Base-by-base conservation (phyloP, 1,140 invertebrate genomes). In the Phenacoccus solenopsis region DNA sequence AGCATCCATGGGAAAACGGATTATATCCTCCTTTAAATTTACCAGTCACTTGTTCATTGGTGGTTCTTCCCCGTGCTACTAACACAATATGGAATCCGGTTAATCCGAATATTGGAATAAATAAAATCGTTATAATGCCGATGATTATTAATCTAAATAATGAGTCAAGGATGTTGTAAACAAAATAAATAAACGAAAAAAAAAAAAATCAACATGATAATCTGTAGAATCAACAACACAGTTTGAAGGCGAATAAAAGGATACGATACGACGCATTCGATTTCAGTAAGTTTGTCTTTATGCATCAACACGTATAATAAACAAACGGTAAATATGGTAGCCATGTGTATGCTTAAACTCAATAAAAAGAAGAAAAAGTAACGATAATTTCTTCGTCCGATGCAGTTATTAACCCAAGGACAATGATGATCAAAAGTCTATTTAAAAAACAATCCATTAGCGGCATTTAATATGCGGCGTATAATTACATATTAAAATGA, bases 361-460 rank as follows among this genome's bases (percentile, higher is more conserved):
- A 98, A 85, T 28, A 99, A 87, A 81, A 99, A 99, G 82, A 98
- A 93, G 82, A 98, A 97, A 83, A 98, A 98, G 81, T 95, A 97
- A 76, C 96, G 85, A 80, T 99, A 99, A 82, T 99, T 99, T 74
- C 96, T 86, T 73, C 96, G 87, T 69, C 98, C 98, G 76, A 99
- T 98, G 80, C 98, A 99, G 81, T 99, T 99, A 81, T 99, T 98
- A 74, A 99, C 93, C 97, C 97, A 99, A 69, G 97, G 97, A 83
- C 98, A 99, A 82, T 99, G 98, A 85, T 99, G 98, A 82, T 99
- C 98, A 82, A 99, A 99, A 30, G 94, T 98, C 92, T 98, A 84
- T 71, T 90, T 88, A 73, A 78, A 77, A 68, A 16, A 24, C 7
- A 70, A 25, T 49, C 21, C 35, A 70, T 30, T 72, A 67, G 10